A percentile compares a stretch with the other conserved stretches of the same genome.
Evolutionary conservation across 1,140 invertebrate genomes (phyloP).

Genomic region (Papilio machaon): DNA sequence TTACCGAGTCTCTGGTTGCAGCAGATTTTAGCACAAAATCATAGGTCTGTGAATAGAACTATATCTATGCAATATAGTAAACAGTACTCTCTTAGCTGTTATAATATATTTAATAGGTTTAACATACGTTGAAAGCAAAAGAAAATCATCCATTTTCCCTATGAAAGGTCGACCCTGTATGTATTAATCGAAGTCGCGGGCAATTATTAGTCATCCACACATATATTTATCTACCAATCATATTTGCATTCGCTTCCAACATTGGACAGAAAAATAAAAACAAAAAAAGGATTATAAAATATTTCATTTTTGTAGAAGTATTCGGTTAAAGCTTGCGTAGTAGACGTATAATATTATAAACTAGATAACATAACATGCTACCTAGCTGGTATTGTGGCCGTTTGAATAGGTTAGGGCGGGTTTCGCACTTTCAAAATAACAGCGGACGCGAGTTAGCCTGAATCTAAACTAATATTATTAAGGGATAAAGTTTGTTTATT

Average conservation of each 20-base stretch:
- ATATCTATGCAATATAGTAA: background rate
- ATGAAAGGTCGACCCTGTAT: too few species aligned
- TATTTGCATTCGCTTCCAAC: too few species aligned
- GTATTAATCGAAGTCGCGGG: too few species aligned
- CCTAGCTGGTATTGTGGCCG: background rate
- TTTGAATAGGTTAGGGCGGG: background rate
- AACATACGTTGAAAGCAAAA: too few species aligned
- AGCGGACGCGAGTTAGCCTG: background rate
- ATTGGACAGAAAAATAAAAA: too few species aligned
- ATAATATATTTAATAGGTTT: background rate
- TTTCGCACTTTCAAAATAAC: constrained; percentile 4
- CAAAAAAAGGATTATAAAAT: background rate
- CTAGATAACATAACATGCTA: background rate
- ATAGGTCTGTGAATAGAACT: background rate
- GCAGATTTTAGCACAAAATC: background rate
- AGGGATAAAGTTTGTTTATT: background rate
- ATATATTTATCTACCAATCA: too few species aligned
- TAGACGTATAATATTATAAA: background rate
- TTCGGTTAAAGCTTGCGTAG: background rate
- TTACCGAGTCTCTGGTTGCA: background rate
- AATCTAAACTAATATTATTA: background rate
- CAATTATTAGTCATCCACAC: too few species aligned
- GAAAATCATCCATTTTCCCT: too few species aligned
- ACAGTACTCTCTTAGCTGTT: background rate
- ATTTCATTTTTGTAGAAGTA: background rate